A percentile compares a stretch with the other conserved stretches of the same genome.
Conservation (phyloP, 2,113 vertebrate genomes). For the Aspidoscelis tigris region DNA sequence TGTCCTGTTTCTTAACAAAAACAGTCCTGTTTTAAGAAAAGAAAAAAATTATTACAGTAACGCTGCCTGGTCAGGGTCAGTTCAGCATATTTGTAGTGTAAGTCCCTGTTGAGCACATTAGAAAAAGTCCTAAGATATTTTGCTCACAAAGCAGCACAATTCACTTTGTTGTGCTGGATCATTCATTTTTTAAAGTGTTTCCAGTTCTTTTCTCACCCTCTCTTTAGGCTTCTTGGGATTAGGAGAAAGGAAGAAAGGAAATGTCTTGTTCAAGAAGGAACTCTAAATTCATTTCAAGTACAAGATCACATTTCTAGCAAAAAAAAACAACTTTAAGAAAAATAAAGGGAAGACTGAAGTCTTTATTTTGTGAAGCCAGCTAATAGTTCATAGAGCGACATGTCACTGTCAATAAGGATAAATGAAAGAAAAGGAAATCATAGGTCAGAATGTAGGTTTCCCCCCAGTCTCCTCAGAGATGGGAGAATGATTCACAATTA, state of each 20-base stretch:
- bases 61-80: constrained; percentile 41
- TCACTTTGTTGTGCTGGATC: constrained; percentile 61
- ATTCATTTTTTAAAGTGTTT: constrained; percentile 46
- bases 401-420: constrained; percentile 8
- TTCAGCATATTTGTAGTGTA: constrained; percentile 49
- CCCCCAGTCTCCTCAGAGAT: not conserved
- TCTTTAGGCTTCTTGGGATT: constrained; percentile 69
- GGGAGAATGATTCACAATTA: not conserved
- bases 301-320: constrained; percentile 51
- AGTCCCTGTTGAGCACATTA: constrained; percentile 60
- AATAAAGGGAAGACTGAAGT: constrained; percentile 25
- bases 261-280: constrained; percentile 60
- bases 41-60: constrained; percentile 47
- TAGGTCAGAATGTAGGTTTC: not conserved
- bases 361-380: constrained; percentile 34
- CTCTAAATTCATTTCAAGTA: constrained; percentile 58
- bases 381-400: not conserved
- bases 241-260: constrained; percentile 57
- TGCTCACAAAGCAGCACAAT: constrained; percentile 58
- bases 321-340: constrained; percentile 28
- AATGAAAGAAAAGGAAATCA: constrained; percentile 40
- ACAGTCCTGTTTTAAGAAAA: constrained; percentile 19
- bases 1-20: constrained; percentile 34
- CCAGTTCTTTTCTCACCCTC: constrained; percentile 42
- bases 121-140: constrained; percentile 62